Evolutionary conservation across 2,113 vertebrate genomes (phyloP).

Genomic region (Leptodactylus fuscus): DNA sequence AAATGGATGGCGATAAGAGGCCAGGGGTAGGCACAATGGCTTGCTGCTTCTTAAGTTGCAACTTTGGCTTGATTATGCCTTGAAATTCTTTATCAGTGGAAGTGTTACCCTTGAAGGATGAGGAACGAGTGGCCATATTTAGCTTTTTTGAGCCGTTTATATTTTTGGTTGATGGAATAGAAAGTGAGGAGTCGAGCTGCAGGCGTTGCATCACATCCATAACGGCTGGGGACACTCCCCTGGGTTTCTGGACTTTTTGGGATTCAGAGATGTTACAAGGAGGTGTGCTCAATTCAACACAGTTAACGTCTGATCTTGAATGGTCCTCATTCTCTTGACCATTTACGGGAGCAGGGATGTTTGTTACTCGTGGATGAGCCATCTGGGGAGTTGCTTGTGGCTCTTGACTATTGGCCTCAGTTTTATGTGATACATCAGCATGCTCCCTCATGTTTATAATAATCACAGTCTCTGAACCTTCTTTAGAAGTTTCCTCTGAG

Average conservation of each 20-base stretch:
- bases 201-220: slow-evolving; percentile 15
- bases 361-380: not conserved
- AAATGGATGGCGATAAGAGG: slow-evolving; percentile 26
- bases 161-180: not conserved
- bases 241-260: not conserved
- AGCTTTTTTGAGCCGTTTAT: not conserved
- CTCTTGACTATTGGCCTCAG: not conserved
- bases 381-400: not conserved
- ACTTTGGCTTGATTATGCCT: not conserved
- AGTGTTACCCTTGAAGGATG: not conserved
- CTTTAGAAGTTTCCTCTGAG: not conserved
- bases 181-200: slow-evolving; percentile 33
- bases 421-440: not conserved
- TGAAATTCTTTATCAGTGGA: not conserved
- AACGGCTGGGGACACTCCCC: not conserved
- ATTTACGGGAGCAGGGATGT: not conserved
- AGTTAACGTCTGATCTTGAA: not conserved
- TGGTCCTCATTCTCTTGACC: not conserved
- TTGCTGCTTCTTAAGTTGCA: not conserved
- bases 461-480: not conserved
- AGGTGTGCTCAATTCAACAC: not conserved
- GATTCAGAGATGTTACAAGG: not conserved
- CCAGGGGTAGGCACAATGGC: slow-evolving; percentile 38
- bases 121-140: slow-evolving; percentile 25
- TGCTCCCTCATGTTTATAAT: not conserved